Percentiles rank a stretch among this genome's conserved stretches.
phyloP scores from a whole-genome alignment of 2,113 vertebrate species.

The Struthidea cinerea region DNA sequence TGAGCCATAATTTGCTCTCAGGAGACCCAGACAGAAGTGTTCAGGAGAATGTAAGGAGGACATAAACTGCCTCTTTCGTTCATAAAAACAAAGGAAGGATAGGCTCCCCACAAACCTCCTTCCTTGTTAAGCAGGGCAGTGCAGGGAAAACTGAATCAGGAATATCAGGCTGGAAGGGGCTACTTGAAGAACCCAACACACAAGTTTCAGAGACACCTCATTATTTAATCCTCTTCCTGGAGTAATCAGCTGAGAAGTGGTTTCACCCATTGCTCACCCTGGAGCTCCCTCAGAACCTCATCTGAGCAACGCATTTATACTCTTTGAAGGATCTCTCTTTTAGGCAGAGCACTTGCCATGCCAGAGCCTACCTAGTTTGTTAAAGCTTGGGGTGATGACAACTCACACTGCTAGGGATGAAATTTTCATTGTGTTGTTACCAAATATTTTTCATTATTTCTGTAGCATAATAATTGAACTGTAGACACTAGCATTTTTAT shows the following conservation, averaged over 20 bases:
- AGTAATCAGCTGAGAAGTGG: neutral
- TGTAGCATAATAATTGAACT: neutral
- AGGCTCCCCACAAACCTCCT: neutral
- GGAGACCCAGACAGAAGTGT: neutral
- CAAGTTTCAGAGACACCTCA: neutral
- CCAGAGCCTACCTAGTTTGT: neutral
- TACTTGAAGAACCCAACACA: neutral
- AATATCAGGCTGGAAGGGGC: neutral
- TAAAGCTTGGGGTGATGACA: neutral
- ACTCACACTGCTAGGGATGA: neutral
- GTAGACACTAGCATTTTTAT: neutral
- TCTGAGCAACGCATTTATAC: neutral
- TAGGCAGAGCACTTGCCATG: neutral
- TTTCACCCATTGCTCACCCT: neutral
- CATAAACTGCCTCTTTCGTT: neutral
- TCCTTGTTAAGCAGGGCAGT: neutral
- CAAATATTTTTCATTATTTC: neutral
- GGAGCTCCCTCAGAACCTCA: neutral
- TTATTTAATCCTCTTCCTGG: neutral
- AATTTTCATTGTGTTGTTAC: neutral
- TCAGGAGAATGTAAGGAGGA: neutral
- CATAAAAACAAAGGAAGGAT: neutral
- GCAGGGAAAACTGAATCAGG: neutral
- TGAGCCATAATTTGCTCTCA: neutral
- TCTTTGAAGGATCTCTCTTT: neutral